Conservation (phyloP, 2,113 vertebrate species). For the Tetrao urogallus region DNA sequence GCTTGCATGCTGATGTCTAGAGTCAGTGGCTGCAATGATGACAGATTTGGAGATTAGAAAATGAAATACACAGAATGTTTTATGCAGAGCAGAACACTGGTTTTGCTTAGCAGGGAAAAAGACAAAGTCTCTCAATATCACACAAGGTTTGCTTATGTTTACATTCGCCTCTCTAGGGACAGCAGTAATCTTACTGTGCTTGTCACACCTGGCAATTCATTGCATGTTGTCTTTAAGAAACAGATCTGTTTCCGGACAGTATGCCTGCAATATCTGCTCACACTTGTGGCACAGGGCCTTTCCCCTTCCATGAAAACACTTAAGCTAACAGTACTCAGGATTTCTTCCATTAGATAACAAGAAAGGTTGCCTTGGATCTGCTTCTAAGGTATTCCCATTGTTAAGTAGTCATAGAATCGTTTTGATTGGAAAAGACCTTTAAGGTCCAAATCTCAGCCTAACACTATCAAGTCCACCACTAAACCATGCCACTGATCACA, state of each 20-base stretch:
- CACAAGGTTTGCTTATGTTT: not conserved
- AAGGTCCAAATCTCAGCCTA: not conserved
- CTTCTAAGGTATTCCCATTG: not conserved
- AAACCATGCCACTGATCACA: not conserved
- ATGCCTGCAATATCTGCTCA: not conserved
- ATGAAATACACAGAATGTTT: not conserved
- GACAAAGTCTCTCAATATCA: not conserved
- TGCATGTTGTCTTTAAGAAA: not conserved
- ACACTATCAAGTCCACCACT: not conserved
- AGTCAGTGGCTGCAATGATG: not conserved
- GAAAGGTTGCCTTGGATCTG: not conserved
- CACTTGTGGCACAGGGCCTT: accelerated
- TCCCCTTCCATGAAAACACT: not conserved
- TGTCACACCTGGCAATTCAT: not conserved
- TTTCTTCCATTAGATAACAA: not conserved
- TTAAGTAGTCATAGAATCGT: not conserved
- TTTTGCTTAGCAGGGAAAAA: not conserved
- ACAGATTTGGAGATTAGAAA: not conserved
- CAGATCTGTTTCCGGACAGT: not conserved
- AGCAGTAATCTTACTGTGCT: accelerated
- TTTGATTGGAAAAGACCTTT: not conserved
- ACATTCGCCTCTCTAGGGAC: not conserved
- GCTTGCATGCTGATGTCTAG: not conserved
- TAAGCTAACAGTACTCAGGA: accelerated
- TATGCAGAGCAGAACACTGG: not conserved